These are phyloP conservation scores for Zoanthus sociatus DNA, from an alignment of 92 coral and sea anemone species.

Conservation along the genomic window DNA sequence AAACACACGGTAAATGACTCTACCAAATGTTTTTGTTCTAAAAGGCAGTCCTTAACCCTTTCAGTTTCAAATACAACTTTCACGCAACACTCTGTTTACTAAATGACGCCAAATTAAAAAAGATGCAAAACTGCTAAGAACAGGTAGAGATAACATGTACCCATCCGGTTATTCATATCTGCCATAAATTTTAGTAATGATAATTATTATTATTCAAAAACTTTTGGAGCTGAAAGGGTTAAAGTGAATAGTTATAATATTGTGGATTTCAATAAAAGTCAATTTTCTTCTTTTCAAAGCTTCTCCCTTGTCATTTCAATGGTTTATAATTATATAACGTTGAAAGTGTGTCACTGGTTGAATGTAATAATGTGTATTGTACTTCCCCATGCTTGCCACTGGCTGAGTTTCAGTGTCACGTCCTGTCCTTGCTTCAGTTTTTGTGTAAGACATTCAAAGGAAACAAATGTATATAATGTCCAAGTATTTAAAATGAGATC, in stretches of 20 bases:
- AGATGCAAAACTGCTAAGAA: neutral
- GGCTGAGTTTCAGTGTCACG: neutral
- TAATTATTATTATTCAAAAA: neutral
- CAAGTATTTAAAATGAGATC: neutral
- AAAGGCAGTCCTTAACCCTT: neutral
- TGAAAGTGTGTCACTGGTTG: conserved; percentile 9
- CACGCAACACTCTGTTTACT: neutral
- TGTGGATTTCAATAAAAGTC: neutral
- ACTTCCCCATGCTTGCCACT: neutral
- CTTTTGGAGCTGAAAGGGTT: conserved; percentile 24
- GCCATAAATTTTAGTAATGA: neutral
- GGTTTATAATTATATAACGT: neutral
- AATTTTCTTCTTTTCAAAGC: neutral
- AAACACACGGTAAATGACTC: neutral
- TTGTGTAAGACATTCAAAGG: neutral
- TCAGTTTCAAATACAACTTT: neutral
- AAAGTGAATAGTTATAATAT: neutral
- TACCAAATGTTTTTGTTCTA: neutral
- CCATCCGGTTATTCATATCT: neutral
- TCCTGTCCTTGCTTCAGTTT: neutral
- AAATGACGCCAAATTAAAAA: neutral
- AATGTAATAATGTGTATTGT: neutral
- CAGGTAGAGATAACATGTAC: neutral
- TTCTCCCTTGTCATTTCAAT: neutral
- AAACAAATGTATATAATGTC: neutral